Conservation (phyloP, 2,888 invertebrate genomes). For the Agriotes lineatus region DNA sequence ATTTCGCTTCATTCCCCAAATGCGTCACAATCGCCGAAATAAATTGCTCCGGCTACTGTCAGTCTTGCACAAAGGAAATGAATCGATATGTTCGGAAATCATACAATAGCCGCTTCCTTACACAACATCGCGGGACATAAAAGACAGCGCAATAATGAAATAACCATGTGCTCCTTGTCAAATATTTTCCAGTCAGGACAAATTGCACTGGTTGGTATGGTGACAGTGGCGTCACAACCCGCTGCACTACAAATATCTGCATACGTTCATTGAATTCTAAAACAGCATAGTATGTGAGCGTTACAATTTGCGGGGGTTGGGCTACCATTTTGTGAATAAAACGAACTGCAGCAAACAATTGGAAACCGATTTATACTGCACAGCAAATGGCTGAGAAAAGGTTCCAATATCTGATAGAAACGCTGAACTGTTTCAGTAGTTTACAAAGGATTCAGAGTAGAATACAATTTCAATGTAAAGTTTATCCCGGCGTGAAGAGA, state of each 20-base stretch:
- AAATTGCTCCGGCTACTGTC: background rate
- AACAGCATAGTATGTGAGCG: background rate
- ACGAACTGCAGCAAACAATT: too few species aligned
- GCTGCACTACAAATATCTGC: background rate
- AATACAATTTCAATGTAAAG: too few species aligned
- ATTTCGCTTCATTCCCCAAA: conserved; percentile 13
- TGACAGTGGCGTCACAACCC: background rate
- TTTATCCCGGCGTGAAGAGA: too few species aligned
- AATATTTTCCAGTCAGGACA: background rate
- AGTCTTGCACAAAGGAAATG: conserved; percentile 15
- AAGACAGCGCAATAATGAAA: background rate
- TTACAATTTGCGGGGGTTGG: too few species aligned
- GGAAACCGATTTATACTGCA: too few species aligned
- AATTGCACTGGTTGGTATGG: background rate
- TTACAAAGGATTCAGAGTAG: too few species aligned
- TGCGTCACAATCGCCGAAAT: conserved; percentile 13
- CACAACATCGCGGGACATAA: too few species aligned
- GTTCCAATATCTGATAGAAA: too few species aligned
- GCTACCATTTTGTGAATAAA: too few species aligned
- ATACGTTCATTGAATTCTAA: conserved; percentile 1
- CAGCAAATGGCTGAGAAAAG: too few species aligned
- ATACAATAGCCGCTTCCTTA: conserved; percentile 7
- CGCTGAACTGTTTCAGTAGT: too few species aligned
- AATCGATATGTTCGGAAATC: conserved; percentile 20
- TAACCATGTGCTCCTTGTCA: background rate